Conservation (phyloP, 2,888 invertebrate species). For the Bimastos eiseni region DNA sequence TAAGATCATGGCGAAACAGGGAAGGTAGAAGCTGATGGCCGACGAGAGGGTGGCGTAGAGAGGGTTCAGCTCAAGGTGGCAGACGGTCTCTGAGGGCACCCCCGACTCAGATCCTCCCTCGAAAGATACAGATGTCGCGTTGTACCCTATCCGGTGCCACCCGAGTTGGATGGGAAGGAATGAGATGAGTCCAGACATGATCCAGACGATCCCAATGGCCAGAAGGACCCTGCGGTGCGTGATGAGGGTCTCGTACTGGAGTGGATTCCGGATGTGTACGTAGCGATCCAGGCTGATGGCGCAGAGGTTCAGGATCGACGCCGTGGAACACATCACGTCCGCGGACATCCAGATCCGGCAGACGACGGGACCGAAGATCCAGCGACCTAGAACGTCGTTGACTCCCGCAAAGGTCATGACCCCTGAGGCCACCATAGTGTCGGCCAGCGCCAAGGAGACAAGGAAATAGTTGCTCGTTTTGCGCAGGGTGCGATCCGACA, state of each 20-base stretch:
- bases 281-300: slow-evolving; percentile 94
- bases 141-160: slow-evolving; percentile 73
- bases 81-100: slow-evolving; percentile 60
- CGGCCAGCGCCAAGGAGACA: slow-evolving; percentile 94
- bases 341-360: slow-evolving; percentile 99
- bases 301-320: slow-evolving; percentile 95
- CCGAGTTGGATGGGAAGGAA: slow-evolving; percentile 94
- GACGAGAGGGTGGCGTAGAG: slow-evolving; percentile 96
- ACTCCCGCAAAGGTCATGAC: slow-evolving; percentile 99
- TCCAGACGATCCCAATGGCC: slow-evolving; percentile 71
- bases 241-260: slow-evolving; percentile 70
- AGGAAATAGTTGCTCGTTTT: slow-evolving; percentile 66
- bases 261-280: slow-evolving; percentile 66
- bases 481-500: slow-evolving; percentile 87
- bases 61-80: slow-evolving; percentile 90
- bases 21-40: slow-evolving; percentile 95
- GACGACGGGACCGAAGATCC: slow-evolving; percentile 94
- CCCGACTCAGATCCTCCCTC: not conserved
- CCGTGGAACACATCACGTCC: slow-evolving; percentile 98
- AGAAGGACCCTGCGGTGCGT: slow-evolving; percentile 59
- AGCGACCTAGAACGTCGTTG: slow-evolving; percentile 87
- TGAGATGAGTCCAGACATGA: slow-evolving; percentile 88
- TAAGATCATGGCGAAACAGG: slow-evolving; percentile 97
- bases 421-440: slow-evolving; percentile 91
- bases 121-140: not conserved